phyloP scores from a whole-genome alignment of 2,888 invertebrate species.

The Norana najaformis region DNA sequence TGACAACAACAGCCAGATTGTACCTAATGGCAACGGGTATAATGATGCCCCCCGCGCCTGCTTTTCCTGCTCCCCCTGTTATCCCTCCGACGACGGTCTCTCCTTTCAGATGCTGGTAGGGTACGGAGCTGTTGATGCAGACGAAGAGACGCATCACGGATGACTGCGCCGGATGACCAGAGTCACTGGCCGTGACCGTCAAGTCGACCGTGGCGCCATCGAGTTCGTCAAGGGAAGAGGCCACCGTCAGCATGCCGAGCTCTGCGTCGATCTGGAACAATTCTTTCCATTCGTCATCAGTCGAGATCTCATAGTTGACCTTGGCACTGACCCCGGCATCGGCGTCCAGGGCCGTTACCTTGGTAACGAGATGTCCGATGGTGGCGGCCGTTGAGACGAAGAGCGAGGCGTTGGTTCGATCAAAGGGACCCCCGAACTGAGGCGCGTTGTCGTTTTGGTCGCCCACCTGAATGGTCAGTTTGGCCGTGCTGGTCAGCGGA shows the following conservation, averaged over 20 bases:
- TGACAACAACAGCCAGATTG: constrained; percentile 41
- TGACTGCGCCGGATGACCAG: background rate
- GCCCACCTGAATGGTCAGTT: constrained; percentile 36
- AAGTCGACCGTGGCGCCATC: constrained; percentile 27
- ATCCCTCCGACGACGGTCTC: background rate
- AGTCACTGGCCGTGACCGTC: constrained; percentile 29
- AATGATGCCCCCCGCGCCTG: background rate
- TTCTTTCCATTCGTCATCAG: constrained; percentile 18
- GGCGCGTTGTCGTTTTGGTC: constrained; percentile 41
- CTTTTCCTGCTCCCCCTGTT: background rate
- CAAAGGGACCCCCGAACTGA: constrained; percentile 33
- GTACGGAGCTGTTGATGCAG: constrained; percentile 16
- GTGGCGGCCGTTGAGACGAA: constrained; percentile 36
- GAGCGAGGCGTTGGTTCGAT: constrained; percentile 33
- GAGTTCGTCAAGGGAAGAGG: background rate
- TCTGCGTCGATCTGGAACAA: constrained; percentile 24
- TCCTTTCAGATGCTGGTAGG: background rate
- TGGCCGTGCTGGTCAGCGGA: constrained; percentile 35
- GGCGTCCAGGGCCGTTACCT: constrained; percentile 34
- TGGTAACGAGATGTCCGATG: constrained; percentile 37
- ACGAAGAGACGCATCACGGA: background rate
- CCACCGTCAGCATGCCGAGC: constrained; percentile 21
- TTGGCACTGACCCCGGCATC: constrained; percentile 37
- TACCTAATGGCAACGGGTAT: constrained; percentile 24
- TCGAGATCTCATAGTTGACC: constrained; percentile 30